Percentiles rank a stretch among this genome's conserved stretches.
These are phyloP conservation scores for Malurus leucopterus DNA, from an alignment of 2,797 vertebrate species.

Conservation along the genomic window DNA sequence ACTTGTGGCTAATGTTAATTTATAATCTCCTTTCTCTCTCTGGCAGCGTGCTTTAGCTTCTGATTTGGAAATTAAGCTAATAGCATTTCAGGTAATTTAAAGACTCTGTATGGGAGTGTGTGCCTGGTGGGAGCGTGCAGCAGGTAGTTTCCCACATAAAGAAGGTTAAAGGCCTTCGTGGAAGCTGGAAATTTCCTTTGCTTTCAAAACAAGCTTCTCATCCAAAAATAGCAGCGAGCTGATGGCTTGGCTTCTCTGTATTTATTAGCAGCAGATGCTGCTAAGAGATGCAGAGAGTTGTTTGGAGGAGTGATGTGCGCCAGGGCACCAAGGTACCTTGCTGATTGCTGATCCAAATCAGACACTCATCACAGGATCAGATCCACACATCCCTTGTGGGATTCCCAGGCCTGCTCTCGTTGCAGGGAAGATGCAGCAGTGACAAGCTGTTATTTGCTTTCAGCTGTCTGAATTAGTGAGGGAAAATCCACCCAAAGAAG, in stretches of 20 bases:
- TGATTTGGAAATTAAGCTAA: slow-evolving; percentile 14
- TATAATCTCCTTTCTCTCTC: neutral
- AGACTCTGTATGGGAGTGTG: neutral
- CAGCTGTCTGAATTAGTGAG: neutral
- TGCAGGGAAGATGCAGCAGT: neutral
- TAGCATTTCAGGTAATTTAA: neutral
- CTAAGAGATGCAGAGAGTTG: neutral
- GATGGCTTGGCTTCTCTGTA: slow-evolving; percentile 33
- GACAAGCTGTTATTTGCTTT: neutral
- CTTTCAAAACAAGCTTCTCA: slow-evolving; percentile 23
- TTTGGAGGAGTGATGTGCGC: neutral
- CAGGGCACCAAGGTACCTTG: neutral
- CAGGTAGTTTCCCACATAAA: slow-evolving; percentile 15
- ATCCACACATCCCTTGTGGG: neutral
- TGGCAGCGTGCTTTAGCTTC: neutral
- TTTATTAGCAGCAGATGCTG: slow-evolving; percentile 51
- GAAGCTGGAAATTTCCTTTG: slow-evolving; percentile 50
- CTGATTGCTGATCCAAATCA: slow-evolving; percentile 5
- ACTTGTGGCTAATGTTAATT: neutral
- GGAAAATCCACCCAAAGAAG: neutral
- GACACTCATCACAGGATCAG: neutral
- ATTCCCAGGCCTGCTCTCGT: neutral
- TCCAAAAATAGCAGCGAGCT: slow-evolving; percentile 44
- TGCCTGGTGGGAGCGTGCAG: neutral
- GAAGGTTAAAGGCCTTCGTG: neutral